These are phyloP conservation scores for Meandrina meandrites DNA, from an alignment of 92 coral and sea anemone genomes.

Conservation along the genomic window DNA sequence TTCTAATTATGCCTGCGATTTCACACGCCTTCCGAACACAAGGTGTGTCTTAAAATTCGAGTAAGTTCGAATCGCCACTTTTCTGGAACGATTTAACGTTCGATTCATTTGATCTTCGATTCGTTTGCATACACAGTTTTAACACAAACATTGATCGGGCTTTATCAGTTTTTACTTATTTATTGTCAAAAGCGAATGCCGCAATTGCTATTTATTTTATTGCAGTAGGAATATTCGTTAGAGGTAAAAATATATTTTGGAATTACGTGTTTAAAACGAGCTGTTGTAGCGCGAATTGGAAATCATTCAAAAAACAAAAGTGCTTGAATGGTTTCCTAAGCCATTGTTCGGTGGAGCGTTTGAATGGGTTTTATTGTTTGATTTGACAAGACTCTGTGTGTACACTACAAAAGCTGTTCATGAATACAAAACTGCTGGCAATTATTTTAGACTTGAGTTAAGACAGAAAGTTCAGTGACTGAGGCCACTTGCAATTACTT, in stretches of 20 bases:
- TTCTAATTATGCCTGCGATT: conserved; percentile 54
- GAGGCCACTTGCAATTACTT: not conserved
- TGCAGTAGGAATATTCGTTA: conserved; percentile 10
- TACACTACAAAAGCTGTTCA: conserved; percentile 1
- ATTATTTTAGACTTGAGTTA: not conserved
- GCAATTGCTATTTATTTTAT: conserved; percentile 31
- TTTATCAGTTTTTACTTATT: conserved; percentile 1
- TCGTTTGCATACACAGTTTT: not conserved
- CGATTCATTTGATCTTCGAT: not conserved
- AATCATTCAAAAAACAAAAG: not conserved
- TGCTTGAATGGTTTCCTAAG: conserved; percentile 3
- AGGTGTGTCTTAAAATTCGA: conserved; percentile 41
- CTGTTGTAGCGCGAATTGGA: not conserved
- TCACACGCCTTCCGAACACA: conserved; percentile 34
- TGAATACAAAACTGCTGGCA: not conserved
- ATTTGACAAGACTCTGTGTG: not conserved
- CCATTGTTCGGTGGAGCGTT: conserved; percentile 17
- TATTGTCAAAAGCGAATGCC: not conserved
- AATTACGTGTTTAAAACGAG: not conserved
- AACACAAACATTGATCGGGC: not conserved
- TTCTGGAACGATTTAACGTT: not conserved
- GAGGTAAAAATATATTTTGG: conserved; percentile 11
- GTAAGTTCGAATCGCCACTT: conserved; percentile 8
- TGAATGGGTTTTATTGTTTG: conserved; percentile 26
- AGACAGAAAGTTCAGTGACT: not conserved